A percentile compares a stretch with the other conserved stretches of the same genome.
Evolutionary conservation across 2,888 invertebrate species (phyloP).

Genomic region (Oligia latruncula): DNA sequence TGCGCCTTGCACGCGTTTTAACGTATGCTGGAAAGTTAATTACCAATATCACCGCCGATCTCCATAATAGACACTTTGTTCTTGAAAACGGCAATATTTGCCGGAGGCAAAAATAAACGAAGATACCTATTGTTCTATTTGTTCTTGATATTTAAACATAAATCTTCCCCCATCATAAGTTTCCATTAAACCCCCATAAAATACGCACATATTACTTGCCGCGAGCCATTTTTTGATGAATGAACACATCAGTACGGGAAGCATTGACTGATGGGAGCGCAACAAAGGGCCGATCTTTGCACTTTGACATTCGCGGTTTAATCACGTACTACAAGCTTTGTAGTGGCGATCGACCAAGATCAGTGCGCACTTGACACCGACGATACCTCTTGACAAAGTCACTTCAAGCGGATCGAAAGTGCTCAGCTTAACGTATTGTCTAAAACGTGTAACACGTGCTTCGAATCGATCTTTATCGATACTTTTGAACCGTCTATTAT

Average conservation of each 20-base stretch:
- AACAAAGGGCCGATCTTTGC: conserved; percentile 88
- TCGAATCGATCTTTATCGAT: conserved; percentile 73
- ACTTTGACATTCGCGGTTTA: conserved; percentile 90
- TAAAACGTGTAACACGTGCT: conserved; percentile 67
- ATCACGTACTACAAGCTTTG: conserved; percentile 86
- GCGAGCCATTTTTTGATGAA: conserved; percentile 84
- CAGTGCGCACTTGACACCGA: conserved; percentile 85
- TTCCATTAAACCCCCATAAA: conserved; percentile 61
- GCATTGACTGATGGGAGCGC: conserved; percentile 81
- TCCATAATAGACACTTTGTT: background rate
- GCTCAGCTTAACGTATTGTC: conserved; percentile 70
- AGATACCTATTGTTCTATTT: conserved; percentile 1
- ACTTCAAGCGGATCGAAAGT: conserved; percentile 77
- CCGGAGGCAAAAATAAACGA: background rate
- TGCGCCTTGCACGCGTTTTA: background rate
- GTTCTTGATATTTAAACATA: conserved; percentile 25
- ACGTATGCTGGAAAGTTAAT: background rate
- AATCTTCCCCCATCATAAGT: conserved; percentile 41
- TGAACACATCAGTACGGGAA: conserved; percentile 81
- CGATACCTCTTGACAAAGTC: conserved; percentile 83
- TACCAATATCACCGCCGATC: background rate
- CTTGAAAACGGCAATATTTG: background rate
- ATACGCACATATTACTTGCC: conserved; percentile 70
- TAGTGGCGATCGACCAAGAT: conserved; percentile 79
- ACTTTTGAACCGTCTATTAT: conserved; percentile 56